Percentiles rank a stretch among this genome's conserved stretches.
phyloP scores from a whole-genome alignment of 2,797 vertebrate species.

The Sarcoramphus papa region DNA sequence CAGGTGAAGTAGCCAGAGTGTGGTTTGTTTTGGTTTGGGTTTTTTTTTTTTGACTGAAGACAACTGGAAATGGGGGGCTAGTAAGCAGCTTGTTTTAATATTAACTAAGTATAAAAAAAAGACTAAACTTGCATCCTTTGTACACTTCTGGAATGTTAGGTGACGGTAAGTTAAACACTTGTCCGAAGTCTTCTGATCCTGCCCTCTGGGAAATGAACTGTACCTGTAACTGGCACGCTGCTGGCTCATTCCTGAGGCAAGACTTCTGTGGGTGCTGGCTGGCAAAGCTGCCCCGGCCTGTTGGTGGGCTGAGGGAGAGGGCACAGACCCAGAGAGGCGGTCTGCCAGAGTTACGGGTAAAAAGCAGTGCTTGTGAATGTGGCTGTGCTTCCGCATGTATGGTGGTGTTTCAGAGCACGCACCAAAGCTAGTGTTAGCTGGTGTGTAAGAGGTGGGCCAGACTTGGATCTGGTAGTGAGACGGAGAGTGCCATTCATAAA shows the following conservation, averaged over 20 bases:
- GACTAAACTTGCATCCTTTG: neutral
- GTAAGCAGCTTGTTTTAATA: neutral
- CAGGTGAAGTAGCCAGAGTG: neutral
- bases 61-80: neutral
- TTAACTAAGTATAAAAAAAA: neutral
- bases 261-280: neutral
- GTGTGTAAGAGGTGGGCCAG: too few species aligned
- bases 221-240: neutral
- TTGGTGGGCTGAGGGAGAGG: neutral
- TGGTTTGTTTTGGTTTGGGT: neutral
- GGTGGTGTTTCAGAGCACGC: neutral
- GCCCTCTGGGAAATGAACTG: neutral
- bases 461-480: neutral
- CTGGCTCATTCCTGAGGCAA: neutral
- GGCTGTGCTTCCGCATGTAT: rapidly evolving
- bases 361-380: neutral
- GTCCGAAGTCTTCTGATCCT: neutral
- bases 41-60: neutral
- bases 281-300: neutral
- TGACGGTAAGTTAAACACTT: neutral
- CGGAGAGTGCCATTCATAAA: neutral
- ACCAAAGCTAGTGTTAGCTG: neutral
- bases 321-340: neutral
- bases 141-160: neutral
- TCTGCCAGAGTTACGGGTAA: neutral